Conservation (phyloP, 2,797 vertebrate species). For the Tokudaia muenninki region DNA sequence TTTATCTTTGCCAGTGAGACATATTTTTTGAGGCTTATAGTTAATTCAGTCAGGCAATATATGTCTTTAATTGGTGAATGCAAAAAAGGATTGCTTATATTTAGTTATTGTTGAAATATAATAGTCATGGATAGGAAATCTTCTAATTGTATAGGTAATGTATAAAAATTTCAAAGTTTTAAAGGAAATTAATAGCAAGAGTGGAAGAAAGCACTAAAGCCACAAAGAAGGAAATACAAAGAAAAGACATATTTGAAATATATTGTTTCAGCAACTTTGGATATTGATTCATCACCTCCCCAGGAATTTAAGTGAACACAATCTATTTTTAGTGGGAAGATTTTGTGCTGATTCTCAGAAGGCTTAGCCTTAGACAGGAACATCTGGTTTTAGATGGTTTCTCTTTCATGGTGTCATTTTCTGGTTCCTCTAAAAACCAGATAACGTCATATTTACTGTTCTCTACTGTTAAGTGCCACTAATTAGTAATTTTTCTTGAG, state of each 20-base stretch:
- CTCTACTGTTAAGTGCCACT: background rate
- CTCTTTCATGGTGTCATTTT: background rate
- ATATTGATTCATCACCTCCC: background rate
- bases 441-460: background rate
- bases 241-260: background rate
- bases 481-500: background rate
- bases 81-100: background rate
- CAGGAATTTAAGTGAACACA: background rate
- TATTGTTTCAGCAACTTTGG: background rate
- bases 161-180: background rate
- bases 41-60: background rate
- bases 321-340: background rate
- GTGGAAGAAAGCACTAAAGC: background rate
- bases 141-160: background rate
- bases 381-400: background rate
- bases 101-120: background rate
- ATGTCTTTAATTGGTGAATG: background rate
- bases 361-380: background rate
- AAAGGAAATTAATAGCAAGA: background rate
- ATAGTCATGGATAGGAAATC: background rate
- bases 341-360: background rate
- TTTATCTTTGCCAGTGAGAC: background rate
- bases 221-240: background rate
- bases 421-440: background rate
- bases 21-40: background rate